A percentile compares a stretch with the other conserved stretches of the same genome.
phyloP scores from a whole-genome alignment of 2,888 invertebrate species.

The Microctonus brassicae region DNA sequence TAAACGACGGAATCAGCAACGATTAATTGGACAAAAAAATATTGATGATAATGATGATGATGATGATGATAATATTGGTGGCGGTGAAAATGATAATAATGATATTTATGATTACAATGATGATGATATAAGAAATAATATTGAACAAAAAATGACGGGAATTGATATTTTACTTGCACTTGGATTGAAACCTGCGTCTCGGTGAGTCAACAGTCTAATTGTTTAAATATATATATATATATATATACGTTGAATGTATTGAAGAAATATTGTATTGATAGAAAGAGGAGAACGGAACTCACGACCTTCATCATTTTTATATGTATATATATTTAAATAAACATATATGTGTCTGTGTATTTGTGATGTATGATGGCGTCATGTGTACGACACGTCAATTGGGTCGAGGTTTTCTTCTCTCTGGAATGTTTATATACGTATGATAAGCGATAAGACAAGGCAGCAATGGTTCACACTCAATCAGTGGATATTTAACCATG shows the following conservation, averaged over 20 bases:
- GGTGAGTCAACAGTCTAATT: slow-evolving; percentile 58
- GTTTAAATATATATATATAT: background rate
- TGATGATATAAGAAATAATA: background rate
- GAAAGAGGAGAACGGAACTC: slow-evolving; percentile 18
- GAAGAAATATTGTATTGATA: background rate
- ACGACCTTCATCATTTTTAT: background rate
- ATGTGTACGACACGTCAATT: slow-evolving; percentile 6
- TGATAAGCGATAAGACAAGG: slow-evolving; percentile 13
- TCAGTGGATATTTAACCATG: no score
- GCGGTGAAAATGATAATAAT: slow-evolving; percentile 8
- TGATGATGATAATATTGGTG: no score
- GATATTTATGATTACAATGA: slow-evolving; percentile 20
- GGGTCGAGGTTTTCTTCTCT: slow-evolving; percentile 24
- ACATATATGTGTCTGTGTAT: background rate
- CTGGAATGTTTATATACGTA: background rate
- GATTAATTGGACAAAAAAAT: background rate
- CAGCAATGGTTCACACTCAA: background rate
- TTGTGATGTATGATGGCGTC: slow-evolving; percentile 2
- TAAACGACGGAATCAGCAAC: background rate
- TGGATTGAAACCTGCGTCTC: slow-evolving; percentile 71
- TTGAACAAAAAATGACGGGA: slow-evolving; percentile 60
- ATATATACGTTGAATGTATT: no score
- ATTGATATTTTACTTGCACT: slow-evolving; percentile 73
- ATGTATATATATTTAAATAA: background rate
- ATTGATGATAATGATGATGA: slow-evolving; percentile 8